phyloP scores from a whole-genome alignment of 92 coral and sea anemone species.

The Parazoanthus swiftii region DNA sequence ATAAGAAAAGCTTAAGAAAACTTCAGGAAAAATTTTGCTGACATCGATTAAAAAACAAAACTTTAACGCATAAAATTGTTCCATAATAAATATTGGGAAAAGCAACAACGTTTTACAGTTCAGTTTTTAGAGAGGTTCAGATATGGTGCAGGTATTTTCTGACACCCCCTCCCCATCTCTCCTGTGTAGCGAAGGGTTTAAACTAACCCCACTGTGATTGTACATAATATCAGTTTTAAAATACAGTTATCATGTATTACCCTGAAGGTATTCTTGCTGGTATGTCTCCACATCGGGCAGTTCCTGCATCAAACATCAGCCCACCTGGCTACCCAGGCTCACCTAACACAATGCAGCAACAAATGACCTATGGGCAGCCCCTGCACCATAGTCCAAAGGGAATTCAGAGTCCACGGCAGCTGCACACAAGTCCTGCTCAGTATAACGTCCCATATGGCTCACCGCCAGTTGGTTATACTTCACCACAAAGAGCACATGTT shows the following conservation, averaged over 20 bases:
- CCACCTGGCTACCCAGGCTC: slow-evolving; percentile 83
- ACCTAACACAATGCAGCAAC: slow-evolving; percentile 58
- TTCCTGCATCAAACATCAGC: slow-evolving; percentile 61
- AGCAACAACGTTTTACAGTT: too few species aligned
- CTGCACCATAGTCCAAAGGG: slow-evolving; percentile 75
- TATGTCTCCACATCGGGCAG: slow-evolving; percentile 64
- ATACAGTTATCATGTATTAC: background rate
- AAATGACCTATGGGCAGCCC: slow-evolving; percentile 71
- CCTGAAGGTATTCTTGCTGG: slow-evolving; percentile 20
- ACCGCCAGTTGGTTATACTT: slow-evolving; percentile 43
- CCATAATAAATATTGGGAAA: too few species aligned
- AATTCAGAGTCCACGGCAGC: slow-evolving; percentile 51
- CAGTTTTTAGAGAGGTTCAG: too few species aligned
- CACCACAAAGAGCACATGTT: slow-evolving; percentile 37
- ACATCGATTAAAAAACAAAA: too few species aligned
- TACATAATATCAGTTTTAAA: background rate
- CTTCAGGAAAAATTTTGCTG: too few species aligned
- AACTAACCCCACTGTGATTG: too few species aligned
- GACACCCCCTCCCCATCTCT: too few species aligned
- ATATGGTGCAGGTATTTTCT: too few species aligned
- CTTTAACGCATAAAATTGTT: too few species aligned
- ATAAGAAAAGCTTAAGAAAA: too few species aligned
- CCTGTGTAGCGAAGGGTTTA: too few species aligned
- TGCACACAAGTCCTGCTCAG: slow-evolving; percentile 53
- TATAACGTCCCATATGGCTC: slow-evolving; percentile 16